Evolutionary conservation across 2,797 vertebrate genomes (phyloP), one percentile per base, ranked within the genome.

Genomic region (Phoxinus dragarum): DNA sequence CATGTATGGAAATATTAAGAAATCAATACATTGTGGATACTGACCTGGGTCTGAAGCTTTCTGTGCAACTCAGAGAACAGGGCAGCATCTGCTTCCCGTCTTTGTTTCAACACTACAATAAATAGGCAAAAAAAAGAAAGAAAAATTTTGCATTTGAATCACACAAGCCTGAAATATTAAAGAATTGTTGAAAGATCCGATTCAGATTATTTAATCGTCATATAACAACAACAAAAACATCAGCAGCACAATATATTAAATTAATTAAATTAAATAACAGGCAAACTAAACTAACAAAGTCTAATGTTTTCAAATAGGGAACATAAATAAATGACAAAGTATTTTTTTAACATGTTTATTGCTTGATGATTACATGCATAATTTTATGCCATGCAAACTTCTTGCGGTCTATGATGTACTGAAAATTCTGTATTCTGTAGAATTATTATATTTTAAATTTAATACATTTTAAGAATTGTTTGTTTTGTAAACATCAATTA

Each of bases 51-150:
- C 91, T 99, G 95, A 3, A 99, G 96, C 88, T 98, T 99, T 90
- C 98, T 94, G 90, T 99, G 98, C 84, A 99, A 96, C 87, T 99
- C 98, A 0, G 98, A 97, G 91, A 99, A 99, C 73, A 98, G 90
- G 21, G 97, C 97, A 10, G 98, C 98, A 10, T 99, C 98, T 5
- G 95, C 94, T 90, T 98, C 98, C 87, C 98, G 96, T 87, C 97
- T 96, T 91, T 99, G 98, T 87, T 97, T 97, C 74, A 95, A 92
- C 94, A 99, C 98, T 99, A 54, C 54, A 59, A 40, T 52, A 36
- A 68, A 61, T 3, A 14, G 17, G 34, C 61, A 16, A 10, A 27
- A 7, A 42, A 34, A 27, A 27, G 17, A 16, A 9, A 19, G 7
- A 5, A 0, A 3, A 1, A 56, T 36, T 36, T 52, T 67, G 56